Conservation (phyloP, 37 sponge, comb jelly and placozoan species). For the Theonella swinhoei region DNA sequence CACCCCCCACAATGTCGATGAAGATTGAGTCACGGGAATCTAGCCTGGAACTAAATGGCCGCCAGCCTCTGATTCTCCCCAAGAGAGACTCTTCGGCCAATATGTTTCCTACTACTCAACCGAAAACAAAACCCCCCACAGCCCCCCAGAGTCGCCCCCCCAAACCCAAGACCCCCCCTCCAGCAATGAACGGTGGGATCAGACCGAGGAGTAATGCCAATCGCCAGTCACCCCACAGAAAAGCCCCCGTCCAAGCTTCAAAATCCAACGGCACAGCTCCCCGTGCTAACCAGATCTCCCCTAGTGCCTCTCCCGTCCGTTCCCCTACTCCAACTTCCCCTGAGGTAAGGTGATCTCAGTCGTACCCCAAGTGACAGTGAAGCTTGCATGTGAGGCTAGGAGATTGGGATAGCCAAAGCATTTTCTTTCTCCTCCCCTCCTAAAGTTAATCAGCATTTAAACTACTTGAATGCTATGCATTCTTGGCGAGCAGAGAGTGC, state of each 20-base stretch:
- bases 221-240: background rate
- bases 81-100: background rate
- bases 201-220: background rate
- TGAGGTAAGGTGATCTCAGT: no score
- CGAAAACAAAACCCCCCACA: background rate
- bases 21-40: background rate
- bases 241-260: background rate
- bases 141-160: background rate
- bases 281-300: background rate
- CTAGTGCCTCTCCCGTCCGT: background rate
- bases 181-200: background rate
- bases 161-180: background rate
- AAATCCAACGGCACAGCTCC: background rate
- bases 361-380: no score
- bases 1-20: background rate
- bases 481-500: no score
- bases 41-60: background rate
- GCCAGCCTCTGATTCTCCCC: background rate
- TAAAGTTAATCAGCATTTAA: no score
- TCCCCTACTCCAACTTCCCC: background rate
- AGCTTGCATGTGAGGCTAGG: no score
- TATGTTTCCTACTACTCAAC: background rate
- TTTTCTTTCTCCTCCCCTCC: no score
- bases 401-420: no score
- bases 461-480: no score